phyloP scores from a whole-genome alignment of 2,888 invertebrate species.

The Drosophila cognata region DNA sequence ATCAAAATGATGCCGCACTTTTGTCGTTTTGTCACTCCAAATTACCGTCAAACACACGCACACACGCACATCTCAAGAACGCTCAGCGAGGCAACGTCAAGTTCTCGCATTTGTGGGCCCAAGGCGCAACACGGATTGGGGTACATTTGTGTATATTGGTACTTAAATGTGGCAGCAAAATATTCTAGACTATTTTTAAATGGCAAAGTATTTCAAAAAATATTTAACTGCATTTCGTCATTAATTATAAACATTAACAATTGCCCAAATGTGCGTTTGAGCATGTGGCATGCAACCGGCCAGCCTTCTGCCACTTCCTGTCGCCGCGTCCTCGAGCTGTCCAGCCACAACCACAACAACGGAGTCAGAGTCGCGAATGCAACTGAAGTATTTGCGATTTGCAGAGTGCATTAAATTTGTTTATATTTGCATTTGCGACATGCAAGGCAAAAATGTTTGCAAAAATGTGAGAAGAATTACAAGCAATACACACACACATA shows the following conservation, averaged over 20 bases:
- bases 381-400: constrained; percentile 53
- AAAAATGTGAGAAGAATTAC: constrained; percentile 43
- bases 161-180: constrained; percentile 58
- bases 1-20: constrained; percentile 68
- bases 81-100: constrained; percentile 42
- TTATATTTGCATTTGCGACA: constrained; percentile 67
- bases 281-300: constrained; percentile 52
- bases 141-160: constrained; percentile 52
- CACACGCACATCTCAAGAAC: constrained; percentile 38
- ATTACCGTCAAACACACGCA: constrained; percentile 62
- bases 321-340: constrained; percentile 31
- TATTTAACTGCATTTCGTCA: constrained; percentile 49
- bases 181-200: constrained; percentile 63
- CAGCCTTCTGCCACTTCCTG: constrained; percentile 50
- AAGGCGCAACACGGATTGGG: background rate
- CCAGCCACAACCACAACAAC: background rate
- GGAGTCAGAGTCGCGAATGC: background rate
- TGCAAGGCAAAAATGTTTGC: constrained; percentile 47
- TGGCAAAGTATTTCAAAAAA: constrained; percentile 26
- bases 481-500: constrained; percentile 13
- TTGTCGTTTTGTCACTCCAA: constrained; percentile 78
- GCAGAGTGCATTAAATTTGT: constrained; percentile 68
- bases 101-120: constrained; percentile 1
- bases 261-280: constrained; percentile 27
- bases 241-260: constrained; percentile 73